These are phyloP conservation scores for Plecturocebus donacophilus DNA, from an alignment of 2,113 vertebrate genomes.

Conservation along the genomic window DNA sequence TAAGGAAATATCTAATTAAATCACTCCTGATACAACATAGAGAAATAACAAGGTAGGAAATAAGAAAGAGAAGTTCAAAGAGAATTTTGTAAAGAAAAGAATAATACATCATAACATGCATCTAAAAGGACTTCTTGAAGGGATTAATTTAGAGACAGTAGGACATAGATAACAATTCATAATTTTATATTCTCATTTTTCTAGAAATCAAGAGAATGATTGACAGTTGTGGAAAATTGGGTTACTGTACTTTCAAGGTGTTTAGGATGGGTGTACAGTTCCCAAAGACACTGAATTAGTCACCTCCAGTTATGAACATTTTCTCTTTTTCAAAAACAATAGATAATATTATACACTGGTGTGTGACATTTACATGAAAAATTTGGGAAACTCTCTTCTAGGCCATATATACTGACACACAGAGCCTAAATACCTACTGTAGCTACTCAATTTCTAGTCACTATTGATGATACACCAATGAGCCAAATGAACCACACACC, in stretches of 20 bases:
- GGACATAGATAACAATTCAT: neutral
- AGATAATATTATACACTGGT: neutral
- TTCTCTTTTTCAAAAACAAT: neutral
- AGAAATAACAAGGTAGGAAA: neutral
- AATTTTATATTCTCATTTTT: neutral
- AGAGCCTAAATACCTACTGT: neutral
- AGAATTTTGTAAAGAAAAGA: neutral
- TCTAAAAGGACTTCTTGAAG: neutral
- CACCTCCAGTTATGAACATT: neutral
- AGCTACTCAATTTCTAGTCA: neutral
- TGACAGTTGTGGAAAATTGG: neutral
- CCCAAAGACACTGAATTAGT: neutral
- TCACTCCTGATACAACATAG: neutral
- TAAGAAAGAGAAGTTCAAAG: neutral
- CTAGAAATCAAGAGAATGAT: neutral
- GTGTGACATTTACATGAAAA: neutral
- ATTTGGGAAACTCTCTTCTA: neutral
- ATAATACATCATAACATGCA: neutral
- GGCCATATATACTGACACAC: neutral
- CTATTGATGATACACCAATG: neutral
- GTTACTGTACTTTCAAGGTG: neutral
- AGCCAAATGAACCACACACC: neutral
- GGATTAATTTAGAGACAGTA: neutral
- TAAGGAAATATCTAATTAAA: neutral
- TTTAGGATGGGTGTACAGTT: neutral